phyloP scores from a whole-genome alignment of 2,113 vertebrate species.

The Ifrita kowaldi region DNA sequence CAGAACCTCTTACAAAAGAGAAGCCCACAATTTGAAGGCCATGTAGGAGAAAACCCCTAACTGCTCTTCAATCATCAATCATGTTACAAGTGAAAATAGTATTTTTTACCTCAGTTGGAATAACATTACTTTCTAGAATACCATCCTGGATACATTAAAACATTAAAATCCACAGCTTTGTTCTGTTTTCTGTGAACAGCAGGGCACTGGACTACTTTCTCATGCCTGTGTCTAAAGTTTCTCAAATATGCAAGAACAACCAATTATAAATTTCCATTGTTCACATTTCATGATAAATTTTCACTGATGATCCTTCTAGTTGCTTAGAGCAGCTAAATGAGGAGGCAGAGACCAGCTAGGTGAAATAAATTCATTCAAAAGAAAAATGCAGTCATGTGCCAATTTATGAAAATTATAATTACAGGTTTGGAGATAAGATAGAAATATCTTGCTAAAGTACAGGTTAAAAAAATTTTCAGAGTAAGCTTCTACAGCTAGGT shows the following conservation, averaged over 20 bases:
- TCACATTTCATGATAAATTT: neutral
- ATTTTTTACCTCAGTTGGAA: neutral
- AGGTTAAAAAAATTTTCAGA: neutral
- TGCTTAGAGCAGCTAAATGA: neutral
- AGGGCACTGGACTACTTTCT: neutral
- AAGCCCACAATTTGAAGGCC: neutral
- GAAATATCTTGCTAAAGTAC: neutral
- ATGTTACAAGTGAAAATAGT: neutral
- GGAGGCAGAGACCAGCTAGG: neutral
- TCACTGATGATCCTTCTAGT: neutral
- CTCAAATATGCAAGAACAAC: neutral
- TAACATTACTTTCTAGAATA: neutral
- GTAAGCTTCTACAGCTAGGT: neutral
- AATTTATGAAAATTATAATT: conserved; percentile 36
- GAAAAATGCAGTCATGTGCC: neutral
- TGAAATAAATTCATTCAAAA: conserved; percentile 17
- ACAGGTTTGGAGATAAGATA: neutral
- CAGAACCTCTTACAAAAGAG: neutral
- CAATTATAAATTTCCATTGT: neutral
- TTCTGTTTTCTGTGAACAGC: neutral
- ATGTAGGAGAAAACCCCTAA: neutral
- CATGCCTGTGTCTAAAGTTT: neutral
- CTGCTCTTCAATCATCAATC: neutral
- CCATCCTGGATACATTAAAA: neutral
- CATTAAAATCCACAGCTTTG: neutral